Base-by-base conservation (phyloP, 2,888 invertebrate genomes). In the Tyria jacobaeae region DNA sequence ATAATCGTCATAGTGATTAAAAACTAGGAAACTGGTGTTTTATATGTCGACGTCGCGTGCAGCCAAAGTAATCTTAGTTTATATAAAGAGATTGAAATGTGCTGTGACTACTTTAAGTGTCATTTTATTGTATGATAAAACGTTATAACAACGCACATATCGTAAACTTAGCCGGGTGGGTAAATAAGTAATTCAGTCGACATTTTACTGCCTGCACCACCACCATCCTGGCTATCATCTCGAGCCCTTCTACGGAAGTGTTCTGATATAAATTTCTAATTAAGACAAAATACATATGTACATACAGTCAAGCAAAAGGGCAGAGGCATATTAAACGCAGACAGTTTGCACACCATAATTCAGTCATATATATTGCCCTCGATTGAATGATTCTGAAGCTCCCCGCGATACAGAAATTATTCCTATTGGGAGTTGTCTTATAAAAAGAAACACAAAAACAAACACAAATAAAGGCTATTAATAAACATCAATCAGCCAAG, bases 1-100 rank as follows among this genome's bases (percentile, higher is more conserved):
- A 39, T 61, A 57, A 56, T 66, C 57, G 52, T 53, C 64, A 55
- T 48, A 59, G 64, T 63, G 55, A 75, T 70, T 67, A 65, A 72
- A 70, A 75, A 61, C 39, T 57, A 66, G 62, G 31, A 66, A 75
- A 66, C 24, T 49, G 59, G 52, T 15, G 59, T 58, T 55, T 57
- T 71, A 44, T 51, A 39, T 54, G 34, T 56, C 53, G 14, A 62
- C 60, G 31, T 63, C 53, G 72, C 56, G 48, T 68, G 60, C 60
- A 25, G 27, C 39, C 7, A 44, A 44, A 44, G 44, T 53, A 70
- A 53, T 56, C 53, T 66, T 48, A 59, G 57, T 65, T 58, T 74
- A 37, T 31, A 35, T 60, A 58, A 54, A 68, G 25, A n/a, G 61
- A 44, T 54, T 56, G 41, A 55, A 54, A 60, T 60, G 37, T 53